These are phyloP conservation scores for Oceanodroma tethys DNA, from an alignment of 2,113 vertebrate genomes.

Conservation along the genomic window DNA sequence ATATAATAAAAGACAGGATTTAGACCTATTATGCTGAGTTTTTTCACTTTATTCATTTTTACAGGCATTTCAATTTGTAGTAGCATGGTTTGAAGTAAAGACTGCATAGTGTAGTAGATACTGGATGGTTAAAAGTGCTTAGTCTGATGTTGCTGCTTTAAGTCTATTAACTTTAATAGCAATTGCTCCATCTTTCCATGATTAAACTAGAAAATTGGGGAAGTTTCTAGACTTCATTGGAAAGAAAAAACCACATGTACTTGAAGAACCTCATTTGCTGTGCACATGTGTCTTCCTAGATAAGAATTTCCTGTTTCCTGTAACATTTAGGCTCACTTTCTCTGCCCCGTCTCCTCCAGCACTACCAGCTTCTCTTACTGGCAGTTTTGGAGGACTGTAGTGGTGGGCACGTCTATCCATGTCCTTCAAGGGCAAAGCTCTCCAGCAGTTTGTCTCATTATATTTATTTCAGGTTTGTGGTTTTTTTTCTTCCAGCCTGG, in stretches of 20 bases:
- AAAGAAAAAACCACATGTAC: neutral
- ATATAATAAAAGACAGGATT: neutral
- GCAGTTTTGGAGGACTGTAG: neutral
- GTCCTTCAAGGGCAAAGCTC: neutral
- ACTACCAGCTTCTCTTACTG: neutral
- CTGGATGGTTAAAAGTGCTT: neutral
- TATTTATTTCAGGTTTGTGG: neutral
- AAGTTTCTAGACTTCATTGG: neutral
- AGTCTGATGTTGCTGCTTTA: neutral
- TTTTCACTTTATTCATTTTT: neutral
- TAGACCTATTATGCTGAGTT: neutral
- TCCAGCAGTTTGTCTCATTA: neutral
- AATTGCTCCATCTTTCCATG: neutral
- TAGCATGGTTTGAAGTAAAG: neutral
- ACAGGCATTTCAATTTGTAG: neutral
- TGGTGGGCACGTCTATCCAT: rapidly evolving
- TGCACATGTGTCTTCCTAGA: neutral
- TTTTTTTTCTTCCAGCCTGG: neutral
- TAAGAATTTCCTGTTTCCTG: neutral
- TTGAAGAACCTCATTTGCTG: neutral
- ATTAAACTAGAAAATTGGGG: neutral
- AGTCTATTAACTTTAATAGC: neutral
- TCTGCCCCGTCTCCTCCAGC: neutral
- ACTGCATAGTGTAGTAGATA: neutral
- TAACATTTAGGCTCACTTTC: neutral